phyloP scores from a whole-genome alignment of 2,888 invertebrate species.

The Pristionchus mayeri region DNA sequence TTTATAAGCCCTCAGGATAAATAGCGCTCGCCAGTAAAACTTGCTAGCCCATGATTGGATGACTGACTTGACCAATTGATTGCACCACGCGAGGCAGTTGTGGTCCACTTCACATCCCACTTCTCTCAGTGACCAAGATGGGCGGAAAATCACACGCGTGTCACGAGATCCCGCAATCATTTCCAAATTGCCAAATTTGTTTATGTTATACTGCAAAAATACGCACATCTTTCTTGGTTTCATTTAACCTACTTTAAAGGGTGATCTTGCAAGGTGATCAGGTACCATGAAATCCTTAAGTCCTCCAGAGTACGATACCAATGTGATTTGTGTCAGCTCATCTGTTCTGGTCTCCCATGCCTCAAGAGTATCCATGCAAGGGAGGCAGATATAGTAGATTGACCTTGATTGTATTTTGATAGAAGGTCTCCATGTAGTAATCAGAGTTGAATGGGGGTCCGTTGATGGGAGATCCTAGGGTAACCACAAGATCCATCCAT shows the following conservation, averaged over 20 bases:
- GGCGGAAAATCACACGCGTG: background rate
- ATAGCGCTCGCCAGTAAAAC: too few relatives aligned
- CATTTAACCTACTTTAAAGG: background rate
- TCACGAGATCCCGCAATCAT: conserved; percentile 16
- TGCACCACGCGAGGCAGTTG: conserved; percentile 76
- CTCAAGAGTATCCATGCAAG: too few relatives aligned
- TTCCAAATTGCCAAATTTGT: too few relatives aligned
- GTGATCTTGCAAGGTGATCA: conserved; percentile 49
- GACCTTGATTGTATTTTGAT: background rate
- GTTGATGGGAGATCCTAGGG: conserved; percentile 39
- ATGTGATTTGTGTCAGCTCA: conserved; percentile 54
- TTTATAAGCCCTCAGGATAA: too few relatives aligned
- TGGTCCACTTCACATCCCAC: conserved; percentile 74
- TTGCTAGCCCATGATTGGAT: too few relatives aligned
- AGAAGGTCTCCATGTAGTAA: conserved; percentile 29
- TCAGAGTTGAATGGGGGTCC: conserved; percentile 32
- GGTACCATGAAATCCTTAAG: conserved; percentile 65
- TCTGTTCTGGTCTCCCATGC: background rate
- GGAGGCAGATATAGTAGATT: too few relatives aligned
- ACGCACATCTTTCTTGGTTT: background rate
- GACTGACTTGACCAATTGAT: conserved; percentile 72
- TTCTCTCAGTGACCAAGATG: conserved; percentile 38
- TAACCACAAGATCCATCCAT: conserved; percentile 30
- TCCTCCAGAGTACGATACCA: conserved; percentile 69
- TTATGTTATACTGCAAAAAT: background rate